Percentiles rank a stretch among this genome's conserved stretches.
Evolutionary conservation across 2,888 invertebrate genomes (phyloP).

Genomic region (Folsomia candida): DNA sequence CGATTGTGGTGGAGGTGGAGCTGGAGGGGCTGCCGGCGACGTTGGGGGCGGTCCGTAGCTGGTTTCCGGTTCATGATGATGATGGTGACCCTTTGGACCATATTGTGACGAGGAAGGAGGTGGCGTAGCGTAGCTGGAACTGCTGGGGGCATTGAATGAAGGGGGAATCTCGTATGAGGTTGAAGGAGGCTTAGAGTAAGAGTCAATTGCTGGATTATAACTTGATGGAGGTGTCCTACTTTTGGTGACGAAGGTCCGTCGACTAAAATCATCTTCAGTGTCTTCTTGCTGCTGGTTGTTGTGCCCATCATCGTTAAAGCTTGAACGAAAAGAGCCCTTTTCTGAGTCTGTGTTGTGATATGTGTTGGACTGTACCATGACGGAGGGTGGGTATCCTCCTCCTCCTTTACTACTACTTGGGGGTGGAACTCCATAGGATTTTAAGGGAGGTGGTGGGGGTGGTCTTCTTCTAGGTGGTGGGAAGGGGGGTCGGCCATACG

Average conservation of each 20-base stretch:
- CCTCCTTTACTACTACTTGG: neutral
- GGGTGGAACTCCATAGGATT: neutral
- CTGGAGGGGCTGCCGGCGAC: conserved; percentile 13
- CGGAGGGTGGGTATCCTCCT: neutral
- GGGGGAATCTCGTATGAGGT: conserved; percentile 31
- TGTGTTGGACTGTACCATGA: neutral
- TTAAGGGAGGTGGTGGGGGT: neutral
- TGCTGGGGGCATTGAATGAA: conserved; percentile 19
- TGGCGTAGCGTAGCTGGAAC: conserved; percentile 15
- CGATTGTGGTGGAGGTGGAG: conserved; percentile 19
- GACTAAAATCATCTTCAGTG: conserved; percentile 21
- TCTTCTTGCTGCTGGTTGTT: neutral
- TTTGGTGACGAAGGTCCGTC: conserved; percentile 19
- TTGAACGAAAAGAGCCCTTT: neutral
- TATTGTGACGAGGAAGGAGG: conserved; percentile 23
- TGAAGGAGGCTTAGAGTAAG: conserved; percentile 4
- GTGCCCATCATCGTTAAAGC: neutral
- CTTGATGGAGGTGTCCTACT: neutral
- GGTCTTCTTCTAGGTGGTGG: neutral
- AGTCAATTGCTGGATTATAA: conserved; percentile 12
- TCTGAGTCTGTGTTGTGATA: neutral
- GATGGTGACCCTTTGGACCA: conserved; percentile 15
- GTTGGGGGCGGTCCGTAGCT: conserved; percentile 11
- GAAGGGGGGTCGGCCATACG: neutral
- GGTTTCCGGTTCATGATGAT: neutral